A percentile compares a stretch with the other conserved stretches of the same genome.
Conservation (phyloP, 2,888 invertebrate species). For the Loripinus fragilis region DNA sequence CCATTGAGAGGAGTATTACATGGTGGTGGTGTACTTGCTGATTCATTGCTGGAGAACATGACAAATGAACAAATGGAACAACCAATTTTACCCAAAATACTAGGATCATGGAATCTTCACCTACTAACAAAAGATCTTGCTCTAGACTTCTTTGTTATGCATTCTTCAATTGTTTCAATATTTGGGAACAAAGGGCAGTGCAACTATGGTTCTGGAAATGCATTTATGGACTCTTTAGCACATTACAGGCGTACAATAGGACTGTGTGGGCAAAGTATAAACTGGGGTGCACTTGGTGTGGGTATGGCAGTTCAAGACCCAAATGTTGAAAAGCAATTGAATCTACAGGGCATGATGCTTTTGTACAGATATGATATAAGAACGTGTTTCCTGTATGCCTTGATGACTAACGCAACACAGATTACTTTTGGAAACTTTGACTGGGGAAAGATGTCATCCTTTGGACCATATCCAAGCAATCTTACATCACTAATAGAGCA, state of each 20-base stretch:
- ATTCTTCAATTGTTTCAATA: conserved; percentile 67
- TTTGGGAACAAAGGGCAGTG: conserved; percentile 68
- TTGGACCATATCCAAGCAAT: neutral
- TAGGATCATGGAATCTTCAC: conserved; percentile 70
- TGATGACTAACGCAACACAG: conserved; percentile 31
- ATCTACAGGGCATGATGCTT: conserved; percentile 33
- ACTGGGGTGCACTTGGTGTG: conserved; percentile 68
- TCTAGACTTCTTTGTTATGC: conserved; percentile 70
- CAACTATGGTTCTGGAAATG: conserved; percentile 70
- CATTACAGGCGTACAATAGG: conserved; percentile 53
- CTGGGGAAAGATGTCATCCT: neutral
- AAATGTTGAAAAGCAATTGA: conserved; percentile 23
- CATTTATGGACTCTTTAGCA: conserved; percentile 67
- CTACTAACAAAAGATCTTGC: conserved; percentile 40
- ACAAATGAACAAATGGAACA: conserved; percentile 36
- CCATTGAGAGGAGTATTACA: conserved; percentile 64
- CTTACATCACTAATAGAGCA: neutral
- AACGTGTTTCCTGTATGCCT: conserved; percentile 29
- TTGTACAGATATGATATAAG: conserved; percentile 35
- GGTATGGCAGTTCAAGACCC: conserved; percentile 57
- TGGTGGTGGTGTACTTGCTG: conserved; percentile 62
- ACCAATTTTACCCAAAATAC: conserved; percentile 53
- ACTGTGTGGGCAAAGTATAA: conserved; percentile 64
- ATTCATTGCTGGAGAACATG: conserved; percentile 45
- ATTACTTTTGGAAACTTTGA: conserved; percentile 34